Evolutionary conservation across 2,888 invertebrate genomes (phyloP), one percentile per base, ranked within the genome.

Genomic region (Ethmia dodecea): DNA sequence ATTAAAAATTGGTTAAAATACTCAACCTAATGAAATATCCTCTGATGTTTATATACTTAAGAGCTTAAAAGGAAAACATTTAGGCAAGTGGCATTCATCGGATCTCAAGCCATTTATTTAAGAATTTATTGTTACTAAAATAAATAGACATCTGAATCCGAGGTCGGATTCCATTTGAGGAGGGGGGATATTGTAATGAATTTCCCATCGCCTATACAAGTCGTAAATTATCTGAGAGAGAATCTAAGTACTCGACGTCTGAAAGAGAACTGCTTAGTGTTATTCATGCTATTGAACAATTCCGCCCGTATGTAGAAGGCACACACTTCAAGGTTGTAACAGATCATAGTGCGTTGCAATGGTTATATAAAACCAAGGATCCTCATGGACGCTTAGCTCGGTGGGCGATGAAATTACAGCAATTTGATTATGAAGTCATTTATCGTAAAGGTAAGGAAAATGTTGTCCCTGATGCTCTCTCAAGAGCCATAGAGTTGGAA

Each of bases 191-290:
- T 6, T 3, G 6, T 18, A 18, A 3, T 18, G 18, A n/a, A n/a
- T n/a, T n/a, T n/a, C n/a, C n/a, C n/a, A n/a, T n/a, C n/a, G n/a
- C n/a, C n/a, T n/a, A n/a, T n/a, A n/a, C n/a, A n/a, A n/a, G n/a
- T n/a, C 28, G 33, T 1, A 31, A 13, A 3, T 27, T 33, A 8
- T 34, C 31, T 8, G 13, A 22, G 11, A 18, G 27, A 5, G 42
- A 48, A 14, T 24, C 20, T 12, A 42, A 45, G 5, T 47, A 43
- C 13, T 40, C 40, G 10, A 31, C 34, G 1, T 44, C 48, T 1
- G 45, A 48, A 33, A 25, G 48, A 4, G 45, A 48, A 30, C 13
- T 42, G 1, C 13, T 48, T 8, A 42, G 42, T 6, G 42, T 47
- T 2, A 15, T 44, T 1, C 20, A 29, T 4, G 38, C 47, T 0